A percentile compares a stretch with the other conserved stretches of the same genome.
Evolutionary conservation across 2,797 vertebrate genomes (phyloP).

Genomic region (Epinephelus coioides): DNA sequence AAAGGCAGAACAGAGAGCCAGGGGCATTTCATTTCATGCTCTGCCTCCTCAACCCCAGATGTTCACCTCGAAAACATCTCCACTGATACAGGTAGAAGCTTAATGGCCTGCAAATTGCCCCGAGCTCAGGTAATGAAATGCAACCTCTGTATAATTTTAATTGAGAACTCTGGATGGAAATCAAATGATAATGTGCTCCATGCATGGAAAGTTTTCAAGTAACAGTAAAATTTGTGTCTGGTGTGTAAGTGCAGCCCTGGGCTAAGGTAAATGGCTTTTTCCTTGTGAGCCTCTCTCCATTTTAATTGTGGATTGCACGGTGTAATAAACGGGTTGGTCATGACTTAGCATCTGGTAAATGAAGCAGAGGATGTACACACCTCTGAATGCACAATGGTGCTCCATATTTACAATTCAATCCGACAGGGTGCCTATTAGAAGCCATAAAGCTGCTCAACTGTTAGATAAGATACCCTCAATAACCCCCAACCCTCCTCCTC

Average conservation of each 20-base stretch:
- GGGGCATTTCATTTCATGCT: conserved; percentile 87
- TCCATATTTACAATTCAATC: conserved; percentile 85
- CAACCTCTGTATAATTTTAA: conserved; percentile 89
- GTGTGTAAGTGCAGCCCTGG: conserved; percentile 77
- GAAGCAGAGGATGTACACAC: conserved; percentile 81
- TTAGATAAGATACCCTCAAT: conserved; percentile 77
- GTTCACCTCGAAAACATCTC: conserved; percentile 88
- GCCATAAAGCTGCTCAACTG: conserved; percentile 80
- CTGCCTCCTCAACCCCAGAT: conserved; percentile 88
- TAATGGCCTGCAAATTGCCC: conserved; percentile 87
- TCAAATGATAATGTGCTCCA: conserved; percentile 87
- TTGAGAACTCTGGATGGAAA: conserved; percentile 88
- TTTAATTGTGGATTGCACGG: conserved; percentile 83
- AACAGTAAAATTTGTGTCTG: conserved; percentile 81
- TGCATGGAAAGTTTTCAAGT: conserved; percentile 85
- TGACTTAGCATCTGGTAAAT: conserved; percentile 83
- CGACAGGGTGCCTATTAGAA: conserved; percentile 77
- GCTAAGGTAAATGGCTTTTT: conserved; percentile 75
- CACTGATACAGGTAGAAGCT: conserved; percentile 85
- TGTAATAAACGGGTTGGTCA: conserved; percentile 82
- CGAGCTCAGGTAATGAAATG: conserved; percentile 88
- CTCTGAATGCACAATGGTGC: conserved; percentile 78
- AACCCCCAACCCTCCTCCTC: conserved; percentile 32
- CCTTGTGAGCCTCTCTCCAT: conserved; percentile 72
- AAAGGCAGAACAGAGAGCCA: conserved; percentile 80